Conservation (phyloP, 2,797 vertebrate species). For the Mastacembelus armatus region DNA sequence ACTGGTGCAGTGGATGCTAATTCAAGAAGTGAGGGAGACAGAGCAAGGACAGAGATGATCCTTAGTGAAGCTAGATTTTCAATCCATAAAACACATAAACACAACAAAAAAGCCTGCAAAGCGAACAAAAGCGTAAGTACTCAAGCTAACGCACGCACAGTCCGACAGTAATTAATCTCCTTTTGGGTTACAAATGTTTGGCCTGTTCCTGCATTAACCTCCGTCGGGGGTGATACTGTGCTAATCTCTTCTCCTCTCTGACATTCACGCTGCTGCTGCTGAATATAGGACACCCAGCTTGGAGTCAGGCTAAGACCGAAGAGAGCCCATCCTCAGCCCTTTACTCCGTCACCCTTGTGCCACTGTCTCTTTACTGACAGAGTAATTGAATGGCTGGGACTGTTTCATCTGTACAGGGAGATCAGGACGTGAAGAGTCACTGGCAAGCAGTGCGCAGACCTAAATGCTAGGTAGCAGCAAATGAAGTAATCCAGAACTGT, state of each 20-base stretch:
- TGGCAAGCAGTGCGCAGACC: slow-evolving; percentile 48
- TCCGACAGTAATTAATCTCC: slow-evolving; percentile 67
- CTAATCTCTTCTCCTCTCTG: slow-evolving; percentile 67
- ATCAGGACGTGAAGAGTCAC: slow-evolving; percentile 31
- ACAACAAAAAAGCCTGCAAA: slow-evolving; percentile 19
- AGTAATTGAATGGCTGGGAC: slow-evolving; percentile 66
- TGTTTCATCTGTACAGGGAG: slow-evolving; percentile 49
- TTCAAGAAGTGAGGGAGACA: slow-evolving; percentile 4
- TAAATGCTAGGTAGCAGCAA: slow-evolving; percentile 53
- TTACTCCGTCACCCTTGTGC: slow-evolving; percentile 28
- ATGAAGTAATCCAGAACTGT: slow-evolving; percentile 57
- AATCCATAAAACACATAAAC: slow-evolving; percentile 32
- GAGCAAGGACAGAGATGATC: slow-evolving; percentile 17
- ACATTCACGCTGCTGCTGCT: slow-evolving; percentile 61
- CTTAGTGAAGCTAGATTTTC: slow-evolving; percentile 16
- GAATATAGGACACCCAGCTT: slow-evolving; percentile 54
- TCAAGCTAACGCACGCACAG: slow-evolving; percentile 9
- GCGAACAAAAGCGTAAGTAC: slow-evolving; percentile 24
- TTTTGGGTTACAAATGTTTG: slow-evolving; percentile 67
- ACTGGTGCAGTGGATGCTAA: slow-evolving; percentile 27
- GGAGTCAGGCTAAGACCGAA: slow-evolving; percentile 45
- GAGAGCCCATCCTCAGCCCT: slow-evolving; percentile 30
- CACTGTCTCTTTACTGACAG: slow-evolving; percentile 37
- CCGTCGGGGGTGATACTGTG: slow-evolving; percentile 52
- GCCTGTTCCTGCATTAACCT: slow-evolving; percentile 67